Evolutionary conservation across 2,113 vertebrate species (phyloP), one percentile per base, ranked within the genome.

Genomic region (Polypterus bichir): DNA sequence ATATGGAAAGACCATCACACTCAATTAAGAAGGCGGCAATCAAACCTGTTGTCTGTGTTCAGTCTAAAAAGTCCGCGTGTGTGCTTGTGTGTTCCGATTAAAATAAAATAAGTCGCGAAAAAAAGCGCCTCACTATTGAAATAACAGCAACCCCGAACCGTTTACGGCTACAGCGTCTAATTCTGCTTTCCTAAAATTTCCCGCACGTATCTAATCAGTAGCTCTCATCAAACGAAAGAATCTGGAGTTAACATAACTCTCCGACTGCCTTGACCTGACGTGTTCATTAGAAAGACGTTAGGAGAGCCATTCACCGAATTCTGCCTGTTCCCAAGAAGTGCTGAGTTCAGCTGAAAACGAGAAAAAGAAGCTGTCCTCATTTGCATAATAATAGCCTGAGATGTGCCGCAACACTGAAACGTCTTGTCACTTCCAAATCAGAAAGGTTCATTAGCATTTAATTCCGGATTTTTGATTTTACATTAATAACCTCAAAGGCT

Each of bases 371-470:
- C 79, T 74, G 60, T 60, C 53, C 59, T 74, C 65, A 86, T 88
- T 88, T 88, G 71, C 86, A 89, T 88, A 85, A 88, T 84, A 86
- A 87, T 83, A 79, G 81, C 74, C 70, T 74, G 47, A 64, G 73
- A 81, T 76, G 76, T 76, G 79, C 76, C 68, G 74, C 75, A 77
- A 83, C 77, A 74, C 65, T 27, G 54, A 65, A 64, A 64, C 64
- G 64, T 55, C 69, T 68, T 66, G 65, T 68, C 70, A 58, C 64
- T 65, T 67, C 10, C 54, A 66, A 75, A 77, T 77, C 69, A 73
- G 75, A 76, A 66, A 45, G 59, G 69, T 57, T 66, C 66, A 68
- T 64, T 76, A 74, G 71, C 75, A 70, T 76, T 76, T 77, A 65
- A 72, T 79, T 76, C 64, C 62, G 63, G 61, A 68, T 59, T 67